These are phyloP conservation scores for Passer montanus DNA, from an alignment of 2,113 vertebrate genomes.

Conservation along the genomic window DNA sequence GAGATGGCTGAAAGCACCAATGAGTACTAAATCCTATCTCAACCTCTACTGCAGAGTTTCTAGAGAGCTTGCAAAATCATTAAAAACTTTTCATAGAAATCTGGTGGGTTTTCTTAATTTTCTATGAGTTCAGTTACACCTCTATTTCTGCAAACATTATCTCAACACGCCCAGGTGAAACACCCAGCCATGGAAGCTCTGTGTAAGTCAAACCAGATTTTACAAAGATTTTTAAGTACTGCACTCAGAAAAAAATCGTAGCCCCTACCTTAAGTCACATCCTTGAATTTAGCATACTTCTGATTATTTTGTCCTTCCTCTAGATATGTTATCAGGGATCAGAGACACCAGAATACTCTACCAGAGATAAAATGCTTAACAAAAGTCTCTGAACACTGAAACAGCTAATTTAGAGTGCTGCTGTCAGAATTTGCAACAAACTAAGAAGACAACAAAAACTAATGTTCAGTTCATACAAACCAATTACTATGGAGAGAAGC, in stretches of 20 bases:
- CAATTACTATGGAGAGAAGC: not conserved
- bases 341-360: not conserved
- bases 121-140: not conserved
- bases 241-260: not conserved
- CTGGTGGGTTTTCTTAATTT: not conserved
- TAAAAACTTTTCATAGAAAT: not conserved
- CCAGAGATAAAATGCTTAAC: not conserved
- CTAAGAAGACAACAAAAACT: not conserved
- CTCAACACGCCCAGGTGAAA: not conserved
- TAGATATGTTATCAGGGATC: not conserved
- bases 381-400: not conserved
- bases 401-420: not conserved
- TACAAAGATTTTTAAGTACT: not conserved
- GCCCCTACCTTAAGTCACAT: not conserved
- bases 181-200: not conserved
- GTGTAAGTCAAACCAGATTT: not conserved
- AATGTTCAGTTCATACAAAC: not conserved
- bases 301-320: not conserved
- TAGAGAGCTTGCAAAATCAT: not conserved
- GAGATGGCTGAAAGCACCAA: not conserved
- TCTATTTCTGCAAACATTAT: not conserved
- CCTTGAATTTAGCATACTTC: not conserved
- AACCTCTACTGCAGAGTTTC: not conserved
- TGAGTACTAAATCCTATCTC: not conserved
- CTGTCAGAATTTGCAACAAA: not conserved